Evolutionary conservation across 35 echinoderm and acorn worm species (phyloP), one percentile per base, ranked within the genome.

Genomic region (Eucidaris tribuloides): DNA sequence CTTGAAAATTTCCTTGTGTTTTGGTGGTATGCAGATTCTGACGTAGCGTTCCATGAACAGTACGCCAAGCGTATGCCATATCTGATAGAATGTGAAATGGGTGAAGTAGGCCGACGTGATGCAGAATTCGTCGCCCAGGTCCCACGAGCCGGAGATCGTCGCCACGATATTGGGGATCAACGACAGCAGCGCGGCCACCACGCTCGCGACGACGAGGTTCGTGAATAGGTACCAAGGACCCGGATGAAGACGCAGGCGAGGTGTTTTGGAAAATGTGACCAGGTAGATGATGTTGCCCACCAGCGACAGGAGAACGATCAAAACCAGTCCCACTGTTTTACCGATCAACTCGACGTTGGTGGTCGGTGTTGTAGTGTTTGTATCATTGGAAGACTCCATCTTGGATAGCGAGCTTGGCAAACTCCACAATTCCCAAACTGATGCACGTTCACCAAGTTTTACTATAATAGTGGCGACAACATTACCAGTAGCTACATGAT

Each of bases 81-180:
- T 80, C 5, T 80, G 76, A 25, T 87, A 74, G 57, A 79, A 87
- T 15, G 72, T 60, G 33, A 87, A 79, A 4, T 45, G 41, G 5
- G 76, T 46, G 2, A 87, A 6, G 40, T 76, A 87, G 11, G 85
- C 85, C 5, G 56, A 62, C 18, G 76, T 39, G 23, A 25, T 60
- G 58, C 85, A 87, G 7, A 87, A 62, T n/a, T 24, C 22, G 45
- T 80, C 77, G 23, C 85, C 58, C 22, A 87, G 32, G n/a, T 39
- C 4, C 85, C 85, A 87, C 24, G 45, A 52, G 19, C 44, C 76
- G 4, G 44, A 22, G 19, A 71, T 62, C 3, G 57, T 60, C 27
- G 85, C 72, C 9, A 87, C 36, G 38, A 78, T 78, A 40, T 58
- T 80, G 9, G 85, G 85, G n/a, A 87, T 87, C n/a, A 87, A 44